phyloP scores from a whole-genome alignment of 2,797 vertebrate genomes.

The Acanthis flammea region DNA sequence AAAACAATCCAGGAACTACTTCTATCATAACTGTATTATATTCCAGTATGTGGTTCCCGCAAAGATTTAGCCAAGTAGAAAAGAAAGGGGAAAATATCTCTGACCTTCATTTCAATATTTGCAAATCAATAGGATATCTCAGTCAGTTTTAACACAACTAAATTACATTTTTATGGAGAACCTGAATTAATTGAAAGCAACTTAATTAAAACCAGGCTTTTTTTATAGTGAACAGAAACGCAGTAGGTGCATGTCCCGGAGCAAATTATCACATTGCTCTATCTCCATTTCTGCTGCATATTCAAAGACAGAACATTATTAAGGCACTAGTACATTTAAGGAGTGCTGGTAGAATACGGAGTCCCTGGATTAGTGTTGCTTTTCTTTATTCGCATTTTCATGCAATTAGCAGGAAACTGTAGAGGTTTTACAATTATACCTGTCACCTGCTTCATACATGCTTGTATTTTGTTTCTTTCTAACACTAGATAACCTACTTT shows the following conservation, averaged over 20 bases:
- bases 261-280: neutral
- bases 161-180: conserved; percentile 63
- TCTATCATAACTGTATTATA: neutral
- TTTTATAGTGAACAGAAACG: conserved; percentile 54
- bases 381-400: neutral
- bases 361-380: neutral
- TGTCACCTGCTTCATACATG: neutral
- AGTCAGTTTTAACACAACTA: conserved; percentile 45
- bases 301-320: conserved; percentile 51
- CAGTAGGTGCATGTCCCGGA: conserved; percentile 31
- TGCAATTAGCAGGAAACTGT: neutral
- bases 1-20: neutral
- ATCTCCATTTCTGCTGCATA: neutral
- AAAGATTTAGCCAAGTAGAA: neutral
- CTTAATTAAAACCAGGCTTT: conserved; percentile 35
- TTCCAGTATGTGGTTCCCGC: neutral
- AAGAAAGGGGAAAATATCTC: neutral
- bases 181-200: conserved; percentile 48
- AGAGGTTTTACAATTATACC: neutral
- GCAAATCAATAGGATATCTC: neutral
- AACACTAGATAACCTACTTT: neutral
- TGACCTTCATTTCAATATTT: conserved; percentile 23
- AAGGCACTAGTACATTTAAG: conserved; percentile 20
- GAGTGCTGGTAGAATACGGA: neutral
- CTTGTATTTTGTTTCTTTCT: neutral